Evolutionary conservation across 2,797 vertebrate species (phyloP).

Genomic region (Halcyon leucocephala): DNA sequence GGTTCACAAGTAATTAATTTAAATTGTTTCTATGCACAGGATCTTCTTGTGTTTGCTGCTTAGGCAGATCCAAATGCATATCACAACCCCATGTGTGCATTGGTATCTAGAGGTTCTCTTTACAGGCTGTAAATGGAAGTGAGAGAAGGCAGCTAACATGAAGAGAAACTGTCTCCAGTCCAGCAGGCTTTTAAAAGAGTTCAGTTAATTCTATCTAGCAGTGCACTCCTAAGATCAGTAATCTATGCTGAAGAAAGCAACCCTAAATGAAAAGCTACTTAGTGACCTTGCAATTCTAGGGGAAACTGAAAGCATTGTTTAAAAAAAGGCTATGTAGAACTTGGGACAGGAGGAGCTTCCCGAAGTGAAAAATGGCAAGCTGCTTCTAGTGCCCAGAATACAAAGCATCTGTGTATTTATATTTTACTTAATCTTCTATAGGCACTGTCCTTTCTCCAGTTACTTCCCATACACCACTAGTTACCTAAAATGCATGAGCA

Average conservation of each 20-base stretch:
- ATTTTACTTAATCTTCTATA: not conserved
- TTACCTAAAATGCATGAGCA: not conserved
- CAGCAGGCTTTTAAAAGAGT: not conserved
- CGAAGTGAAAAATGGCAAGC: not conserved
- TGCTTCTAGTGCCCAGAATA: not conserved
- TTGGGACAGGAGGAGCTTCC: not conserved
- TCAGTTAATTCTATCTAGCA: not conserved
- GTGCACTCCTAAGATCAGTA: not conserved
- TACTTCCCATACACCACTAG: not conserved
- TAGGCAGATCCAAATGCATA: not conserved
- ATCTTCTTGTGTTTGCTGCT: not conserved
- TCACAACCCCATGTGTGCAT: not conserved
- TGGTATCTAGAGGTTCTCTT: not conserved
- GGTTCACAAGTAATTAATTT: not conserved
- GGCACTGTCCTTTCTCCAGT: not conserved
- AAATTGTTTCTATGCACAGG: not conserved
- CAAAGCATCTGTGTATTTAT: not conserved
- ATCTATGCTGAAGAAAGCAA: not conserved
- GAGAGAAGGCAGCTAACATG: not conserved
- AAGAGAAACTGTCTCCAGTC: not conserved
- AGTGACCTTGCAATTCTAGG: not conserved
- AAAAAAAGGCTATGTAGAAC: not conserved
- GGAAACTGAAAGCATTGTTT: not conserved
- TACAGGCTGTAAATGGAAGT: not conserved
- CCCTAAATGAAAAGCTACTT: not conserved